Evolutionary conservation across 1,140 invertebrate species (phyloP).

Genomic region (Diorhabda carinulata): DNA sequence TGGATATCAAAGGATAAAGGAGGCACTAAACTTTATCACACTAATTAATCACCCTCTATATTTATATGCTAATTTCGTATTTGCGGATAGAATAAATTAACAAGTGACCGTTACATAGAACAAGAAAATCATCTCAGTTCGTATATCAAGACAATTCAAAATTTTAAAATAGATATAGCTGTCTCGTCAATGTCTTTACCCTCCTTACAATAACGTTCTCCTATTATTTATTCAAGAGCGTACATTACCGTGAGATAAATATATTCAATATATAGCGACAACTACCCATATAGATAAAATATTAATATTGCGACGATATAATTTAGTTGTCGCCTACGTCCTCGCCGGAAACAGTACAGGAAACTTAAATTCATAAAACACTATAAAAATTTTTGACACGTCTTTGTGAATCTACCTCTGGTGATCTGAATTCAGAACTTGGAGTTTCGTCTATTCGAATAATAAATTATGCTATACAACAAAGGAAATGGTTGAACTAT

Average conservation of each 20-base stretch:
- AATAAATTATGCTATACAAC: not conserved
- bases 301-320: constrained; percentile 5
- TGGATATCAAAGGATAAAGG: no score
- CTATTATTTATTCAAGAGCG: not conserved
- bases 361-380: constrained; percentile 17
- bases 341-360: constrained; percentile 5
- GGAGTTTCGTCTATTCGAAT: constrained; percentile 9
- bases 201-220: not conserved
- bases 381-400: constrained; percentile 10
- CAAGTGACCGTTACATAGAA: no score
- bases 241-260: not conserved
- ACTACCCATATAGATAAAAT: not conserved
- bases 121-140: no score
- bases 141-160: no score
- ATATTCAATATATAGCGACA: not conserved
- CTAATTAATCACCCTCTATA: no score
- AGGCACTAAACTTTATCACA: no score
- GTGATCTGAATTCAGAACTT: constrained; percentile 11
- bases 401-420: constrained; percentile 3
- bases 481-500: not conserved
- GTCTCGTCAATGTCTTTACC: not conserved
- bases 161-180: no score
- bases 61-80: no score
- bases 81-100: no score
- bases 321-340: constrained; percentile 8